Conservation (phyloP, 2,888 invertebrate genomes). For the Parnassius glacialis region DNA sequence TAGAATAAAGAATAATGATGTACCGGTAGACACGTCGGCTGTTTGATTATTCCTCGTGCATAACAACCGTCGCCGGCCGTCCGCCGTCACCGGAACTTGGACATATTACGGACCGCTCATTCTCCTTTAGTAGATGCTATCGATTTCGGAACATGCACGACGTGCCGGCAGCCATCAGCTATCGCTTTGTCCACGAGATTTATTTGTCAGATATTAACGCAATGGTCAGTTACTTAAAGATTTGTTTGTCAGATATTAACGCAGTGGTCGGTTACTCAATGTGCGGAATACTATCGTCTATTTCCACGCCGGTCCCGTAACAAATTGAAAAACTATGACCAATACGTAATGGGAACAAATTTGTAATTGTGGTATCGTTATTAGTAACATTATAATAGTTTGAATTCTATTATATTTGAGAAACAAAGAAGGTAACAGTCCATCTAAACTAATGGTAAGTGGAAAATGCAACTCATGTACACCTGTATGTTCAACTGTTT, state of each 20-base stretch:
- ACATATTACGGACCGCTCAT: conserved; percentile 49
- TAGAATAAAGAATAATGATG: conserved; percentile 24
- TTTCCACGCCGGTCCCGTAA: conserved; percentile 3
- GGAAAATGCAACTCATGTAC: no score
- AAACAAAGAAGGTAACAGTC: no score
- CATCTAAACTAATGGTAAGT: no score
- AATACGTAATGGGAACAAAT: not conserved
- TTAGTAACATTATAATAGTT: not conserved
- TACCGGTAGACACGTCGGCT: conserved; percentile 32
- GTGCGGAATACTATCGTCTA: not conserved
- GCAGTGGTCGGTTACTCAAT: conserved; percentile 19
- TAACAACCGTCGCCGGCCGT: conserved; percentile 43
- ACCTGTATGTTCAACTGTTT: no score
- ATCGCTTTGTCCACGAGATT: conserved; percentile 27
- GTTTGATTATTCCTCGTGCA: conserved; percentile 54
- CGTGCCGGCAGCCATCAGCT: conserved; percentile 31
- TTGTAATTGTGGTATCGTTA: not conserved
- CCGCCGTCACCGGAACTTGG: conserved; percentile 59
- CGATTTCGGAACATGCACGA: conserved; percentile 43
- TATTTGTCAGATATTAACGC: conserved; percentile 30
- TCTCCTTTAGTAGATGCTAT: conserved; percentile 58
- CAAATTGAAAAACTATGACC: conserved; percentile 9
- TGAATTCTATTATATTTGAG: no score
- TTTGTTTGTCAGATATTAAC: conserved; percentile 14
- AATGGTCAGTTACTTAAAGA: conserved; percentile 15